Conservation (phyloP, 2,113 vertebrate species). For the Sorex fumeus region DNA sequence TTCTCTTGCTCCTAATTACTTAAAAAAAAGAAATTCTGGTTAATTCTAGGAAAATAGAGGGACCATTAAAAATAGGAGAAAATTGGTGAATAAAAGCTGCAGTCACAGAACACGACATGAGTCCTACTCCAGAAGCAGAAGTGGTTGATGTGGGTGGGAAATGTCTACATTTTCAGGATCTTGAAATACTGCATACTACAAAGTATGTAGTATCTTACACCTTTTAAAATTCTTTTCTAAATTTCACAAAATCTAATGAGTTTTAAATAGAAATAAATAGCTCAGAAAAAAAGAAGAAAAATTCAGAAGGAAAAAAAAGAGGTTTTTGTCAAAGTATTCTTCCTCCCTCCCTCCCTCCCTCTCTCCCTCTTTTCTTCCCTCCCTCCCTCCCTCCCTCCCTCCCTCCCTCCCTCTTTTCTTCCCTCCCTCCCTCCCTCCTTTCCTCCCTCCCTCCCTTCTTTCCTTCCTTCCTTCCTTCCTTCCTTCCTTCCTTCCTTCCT, state of each 20-base stretch:
- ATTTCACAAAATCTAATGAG: constrained; percentile 20
- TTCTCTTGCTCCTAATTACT: background rate
- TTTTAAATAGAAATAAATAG: constrained; percentile 56
- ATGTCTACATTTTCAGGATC: background rate
- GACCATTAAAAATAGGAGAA: background rate
- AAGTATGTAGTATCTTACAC: background rate
- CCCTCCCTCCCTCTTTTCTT: constrained; percentile 28
- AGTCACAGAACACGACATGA: background rate
- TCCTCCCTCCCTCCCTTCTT: too few species aligned
- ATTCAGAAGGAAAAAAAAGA: too few species aligned
- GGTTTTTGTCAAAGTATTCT: too few species aligned
- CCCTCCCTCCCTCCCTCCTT: too few species aligned
- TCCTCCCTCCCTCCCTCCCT: too few species aligned
- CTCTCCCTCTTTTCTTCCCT: too few species aligned
- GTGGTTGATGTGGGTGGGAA: background rate
- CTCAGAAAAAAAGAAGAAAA: too few species aligned
- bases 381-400: background rate
- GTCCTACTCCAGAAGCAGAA: background rate
- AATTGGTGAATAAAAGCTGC: background rate
- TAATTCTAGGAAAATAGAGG: background rate
- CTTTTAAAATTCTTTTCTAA: constrained; percentile 18
- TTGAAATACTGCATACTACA: background rate
- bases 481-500: constrained; percentile 75
- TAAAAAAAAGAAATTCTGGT: background rate
- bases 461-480: background rate